Evolutionary conservation across 2,888 invertebrate species (phyloP).

Genomic region (Papilio protenor): DNA sequence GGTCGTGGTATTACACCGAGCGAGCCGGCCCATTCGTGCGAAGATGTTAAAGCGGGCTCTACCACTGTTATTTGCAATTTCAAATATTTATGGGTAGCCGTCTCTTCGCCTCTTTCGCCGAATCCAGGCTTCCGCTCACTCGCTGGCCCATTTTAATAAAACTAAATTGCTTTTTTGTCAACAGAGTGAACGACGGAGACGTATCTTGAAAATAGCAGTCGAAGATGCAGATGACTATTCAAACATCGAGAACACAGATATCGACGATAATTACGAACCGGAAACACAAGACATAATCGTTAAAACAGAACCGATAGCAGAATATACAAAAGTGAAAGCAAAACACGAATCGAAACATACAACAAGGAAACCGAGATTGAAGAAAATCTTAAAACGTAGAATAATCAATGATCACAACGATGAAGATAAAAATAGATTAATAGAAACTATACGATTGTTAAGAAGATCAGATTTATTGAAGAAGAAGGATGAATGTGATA

Average conservation of each 20-base stretch:
- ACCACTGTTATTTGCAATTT: no score
- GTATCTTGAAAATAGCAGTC: conserved; percentile 31
- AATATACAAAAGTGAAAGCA: conserved; percentile 45
- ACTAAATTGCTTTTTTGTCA: not conserved
- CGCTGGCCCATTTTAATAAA: no score
- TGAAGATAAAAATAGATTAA: conserved; percentile 31
- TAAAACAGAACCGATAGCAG: conserved; percentile 58
- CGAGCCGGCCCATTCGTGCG: no score
- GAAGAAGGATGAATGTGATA: conserved; percentile 77
- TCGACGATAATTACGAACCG: conserved; percentile 44
- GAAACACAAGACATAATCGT: conserved; percentile 55
- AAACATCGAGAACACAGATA: conserved; percentile 29
- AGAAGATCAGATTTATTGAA: conserved; percentile 59
- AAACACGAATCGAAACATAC: conserved; percentile 41
- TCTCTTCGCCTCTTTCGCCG: no score
- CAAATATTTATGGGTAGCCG: no score
- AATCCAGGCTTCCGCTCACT: no score
- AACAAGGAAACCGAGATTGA: conserved; percentile 48
- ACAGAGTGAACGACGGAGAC: conserved; percentile 39
- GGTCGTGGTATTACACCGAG: no score
- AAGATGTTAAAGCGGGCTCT: no score
- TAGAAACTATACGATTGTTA: conserved; percentile 44
- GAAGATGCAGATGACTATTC: conserved; percentile 21
- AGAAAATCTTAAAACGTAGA: conserved; percentile 48
- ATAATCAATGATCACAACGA: conserved; percentile 42